These are phyloP conservation scores for Lasioglossum calceatum DNA, from an alignment of 2,888 invertebrate genomes.

Conservation along the genomic window DNA sequence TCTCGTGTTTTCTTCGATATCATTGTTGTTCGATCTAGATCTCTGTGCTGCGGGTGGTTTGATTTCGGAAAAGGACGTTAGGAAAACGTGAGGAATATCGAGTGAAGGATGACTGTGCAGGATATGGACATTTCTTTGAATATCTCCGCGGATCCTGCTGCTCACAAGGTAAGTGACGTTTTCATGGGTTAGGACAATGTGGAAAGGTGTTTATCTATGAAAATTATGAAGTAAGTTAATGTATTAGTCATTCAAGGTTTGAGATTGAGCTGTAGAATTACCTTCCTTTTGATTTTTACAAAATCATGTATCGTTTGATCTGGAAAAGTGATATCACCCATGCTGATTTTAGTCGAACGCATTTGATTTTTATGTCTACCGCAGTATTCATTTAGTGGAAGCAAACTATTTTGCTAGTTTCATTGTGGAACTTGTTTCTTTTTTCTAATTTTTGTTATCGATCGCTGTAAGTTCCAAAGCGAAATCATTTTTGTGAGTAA, in stretches of 20 bases:
- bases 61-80: not conserved
- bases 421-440: not conserved
- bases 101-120: constrained; percentile 71
- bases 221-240: not conserved
- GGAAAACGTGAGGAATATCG: not conserved
- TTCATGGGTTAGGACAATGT: constrained; percentile 65
- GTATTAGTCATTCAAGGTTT: not conserved
- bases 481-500: no score
- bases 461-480: no score
- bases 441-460: not conserved
- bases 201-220: not conserved
- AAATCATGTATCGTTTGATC: not conserved
- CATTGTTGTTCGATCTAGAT: not conserved
- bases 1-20: not conserved
- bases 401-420: not conserved
- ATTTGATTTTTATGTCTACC: not conserved
- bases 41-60: not conserved
- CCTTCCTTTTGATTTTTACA: not conserved
- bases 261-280: not conserved
- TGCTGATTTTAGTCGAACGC: not conserved
- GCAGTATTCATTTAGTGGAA: not conserved
- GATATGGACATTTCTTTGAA: constrained; percentile 81
- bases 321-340: not conserved
- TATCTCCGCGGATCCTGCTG: constrained; percentile 68
- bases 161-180: constrained; percentile 72